phyloP scores from a whole-genome alignment of 2,113 vertebrate species.

The Sylvietta virens region DNA sequence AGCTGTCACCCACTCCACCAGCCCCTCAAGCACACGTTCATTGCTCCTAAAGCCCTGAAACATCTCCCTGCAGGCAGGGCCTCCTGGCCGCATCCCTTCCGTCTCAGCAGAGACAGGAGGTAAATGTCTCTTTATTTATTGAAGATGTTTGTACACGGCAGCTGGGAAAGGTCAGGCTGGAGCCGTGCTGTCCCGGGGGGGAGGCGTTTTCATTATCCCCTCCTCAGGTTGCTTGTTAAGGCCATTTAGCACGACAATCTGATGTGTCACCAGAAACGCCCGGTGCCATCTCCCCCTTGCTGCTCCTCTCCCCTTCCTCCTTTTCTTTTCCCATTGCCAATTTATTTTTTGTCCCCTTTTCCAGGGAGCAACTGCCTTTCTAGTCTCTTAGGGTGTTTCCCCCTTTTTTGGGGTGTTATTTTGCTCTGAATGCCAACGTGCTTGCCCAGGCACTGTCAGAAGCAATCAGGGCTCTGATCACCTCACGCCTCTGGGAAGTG shows the following conservation, averaged over 20 bases:
- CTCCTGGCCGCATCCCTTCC: accelerated
- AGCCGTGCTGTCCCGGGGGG: not conserved
- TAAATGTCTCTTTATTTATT: conserved; percentile 52
- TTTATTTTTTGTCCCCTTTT: not conserved
- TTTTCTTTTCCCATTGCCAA: not conserved
- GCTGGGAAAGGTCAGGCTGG: conserved; percentile 43
- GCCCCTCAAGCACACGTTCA: accelerated
- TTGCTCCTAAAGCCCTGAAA: accelerated
- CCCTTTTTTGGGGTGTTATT: not conserved
- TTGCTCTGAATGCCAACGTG: not conserved
- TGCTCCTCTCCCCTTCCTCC: not conserved
- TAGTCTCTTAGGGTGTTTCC: accelerated
- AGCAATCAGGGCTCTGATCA: not conserved
- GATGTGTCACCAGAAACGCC: not conserved
- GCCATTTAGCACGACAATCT: not conserved
- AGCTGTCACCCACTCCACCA: accelerated
- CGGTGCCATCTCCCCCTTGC: not conserved
- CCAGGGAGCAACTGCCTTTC: not conserved
- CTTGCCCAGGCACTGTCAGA: not conserved
- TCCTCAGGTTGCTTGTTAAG: conserved; percentile 31
- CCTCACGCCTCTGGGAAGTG: not conserved
- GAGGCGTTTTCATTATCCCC: conserved; percentile 35
- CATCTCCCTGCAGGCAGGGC: accelerated
- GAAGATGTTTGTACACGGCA: conserved; percentile 36
- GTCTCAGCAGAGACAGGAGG: not conserved